Percentiles rank a stretch among this genome's conserved stretches.
These are phyloP conservation scores for Phoenicopterus ruber DNA, from an alignment of 2,113 vertebrate genomes.

Conservation along the genomic window DNA sequence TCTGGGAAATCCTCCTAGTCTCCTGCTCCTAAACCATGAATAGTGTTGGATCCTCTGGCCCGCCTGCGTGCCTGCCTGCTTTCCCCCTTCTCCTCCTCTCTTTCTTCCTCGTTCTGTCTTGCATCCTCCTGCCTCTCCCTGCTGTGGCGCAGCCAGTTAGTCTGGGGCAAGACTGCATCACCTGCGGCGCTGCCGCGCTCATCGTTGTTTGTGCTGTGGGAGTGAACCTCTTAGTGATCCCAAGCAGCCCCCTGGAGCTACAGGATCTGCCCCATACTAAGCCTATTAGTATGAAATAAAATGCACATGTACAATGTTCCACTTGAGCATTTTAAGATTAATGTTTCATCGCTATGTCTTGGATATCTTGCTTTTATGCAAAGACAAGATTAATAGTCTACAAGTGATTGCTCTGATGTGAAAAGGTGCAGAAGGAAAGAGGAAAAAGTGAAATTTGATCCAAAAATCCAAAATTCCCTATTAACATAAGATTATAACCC, in stretches of 20 bases:
- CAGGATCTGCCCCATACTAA: background rate
- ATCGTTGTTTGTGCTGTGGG: background rate
- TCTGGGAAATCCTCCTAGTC: background rate
- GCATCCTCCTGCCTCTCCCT: background rate
- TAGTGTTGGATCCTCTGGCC: background rate
- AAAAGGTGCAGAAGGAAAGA: background rate
- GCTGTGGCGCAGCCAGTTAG: background rate
- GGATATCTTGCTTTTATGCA: background rate
- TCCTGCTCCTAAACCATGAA: background rate
- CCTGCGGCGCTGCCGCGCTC: fast-evolving
- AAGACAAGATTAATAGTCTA: slow-evolving; percentile 3
- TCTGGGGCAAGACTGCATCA: background rate
- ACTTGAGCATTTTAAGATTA: slow-evolving; percentile 21
- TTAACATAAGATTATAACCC: background rate
- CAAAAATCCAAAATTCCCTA: background rate
- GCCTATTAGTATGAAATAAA: background rate
- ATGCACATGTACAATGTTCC: background rate
- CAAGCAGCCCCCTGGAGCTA: background rate
- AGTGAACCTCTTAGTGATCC: background rate
- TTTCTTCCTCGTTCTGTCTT: background rate
- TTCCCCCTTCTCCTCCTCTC: background rate
- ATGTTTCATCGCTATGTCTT: background rate
- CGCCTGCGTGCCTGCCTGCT: background rate
- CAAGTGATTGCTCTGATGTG: background rate
- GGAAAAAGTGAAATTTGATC: background rate